Conservation (phyloP, 1,140 invertebrate genomes). For the Drosophila ambigua region DNA sequence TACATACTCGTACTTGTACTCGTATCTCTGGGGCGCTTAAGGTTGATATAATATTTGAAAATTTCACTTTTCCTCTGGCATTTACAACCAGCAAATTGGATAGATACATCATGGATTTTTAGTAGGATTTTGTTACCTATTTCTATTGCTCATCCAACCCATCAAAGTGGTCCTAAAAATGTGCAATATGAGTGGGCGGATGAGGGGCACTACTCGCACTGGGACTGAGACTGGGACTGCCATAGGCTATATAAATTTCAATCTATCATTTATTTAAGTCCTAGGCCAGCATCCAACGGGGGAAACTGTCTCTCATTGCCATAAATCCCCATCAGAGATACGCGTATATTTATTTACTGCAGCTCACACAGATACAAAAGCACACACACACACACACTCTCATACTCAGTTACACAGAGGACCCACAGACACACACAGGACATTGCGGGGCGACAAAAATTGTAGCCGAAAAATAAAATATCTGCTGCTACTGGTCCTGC, state of each 20-base stretch:
- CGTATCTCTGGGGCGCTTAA: constrained; percentile 1
- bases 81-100: constrained; percentile 26
- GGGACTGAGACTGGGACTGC: not conserved
- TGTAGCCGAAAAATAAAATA: constrained; percentile 79
- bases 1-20: not conserved
- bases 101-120: constrained; percentile 40
- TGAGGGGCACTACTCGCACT: not conserved
- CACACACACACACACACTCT: constrained; percentile 10
- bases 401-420: constrained; percentile 10
- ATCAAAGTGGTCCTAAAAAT: constrained; percentile 67
- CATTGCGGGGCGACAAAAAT: constrained; percentile 66
- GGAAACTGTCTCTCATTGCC: constrained; percentile 54
- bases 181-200: constrained; percentile 44
- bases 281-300: constrained; percentile 60
- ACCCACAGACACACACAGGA: constrained; percentile 25
- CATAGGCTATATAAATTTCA: constrained; percentile 77
- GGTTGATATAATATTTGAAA: constrained; percentile 12
- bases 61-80: constrained; percentile 11
- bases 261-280: constrained; percentile 82
- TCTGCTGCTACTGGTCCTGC: constrained; percentile 27
- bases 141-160: constrained; percentile 46
- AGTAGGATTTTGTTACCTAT: constrained; percentile 57
- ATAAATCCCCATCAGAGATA: constrained; percentile 81
- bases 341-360: constrained; percentile 82
- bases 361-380: constrained; percentile 64